These are phyloP conservation scores for Oxyscelio sp. DNA, from an alignment of 2,888 invertebrate genomes.

Conservation along the genomic window DNA sequence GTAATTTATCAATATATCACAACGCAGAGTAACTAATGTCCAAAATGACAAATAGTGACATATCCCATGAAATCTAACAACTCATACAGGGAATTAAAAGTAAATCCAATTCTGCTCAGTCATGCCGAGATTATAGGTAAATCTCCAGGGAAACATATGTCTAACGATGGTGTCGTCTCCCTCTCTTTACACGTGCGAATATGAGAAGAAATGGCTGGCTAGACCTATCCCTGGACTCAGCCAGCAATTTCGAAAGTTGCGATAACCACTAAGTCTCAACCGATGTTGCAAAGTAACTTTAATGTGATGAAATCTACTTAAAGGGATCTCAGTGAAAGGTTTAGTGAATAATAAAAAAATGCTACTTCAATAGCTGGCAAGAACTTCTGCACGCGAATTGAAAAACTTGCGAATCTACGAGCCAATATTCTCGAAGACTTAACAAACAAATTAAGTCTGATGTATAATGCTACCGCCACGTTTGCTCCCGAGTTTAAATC, in stretches of 20 bases:
- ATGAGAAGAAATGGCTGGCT: constrained; percentile 54
- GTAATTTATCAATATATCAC: too few species aligned
- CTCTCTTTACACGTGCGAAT: constrained; percentile 37
- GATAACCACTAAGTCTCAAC: constrained; percentile 27
- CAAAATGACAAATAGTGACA: constrained; percentile 6
- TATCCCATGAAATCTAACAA: constrained; percentile 47
- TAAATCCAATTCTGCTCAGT: constrained; percentile 42
- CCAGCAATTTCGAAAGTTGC: constrained; percentile 49
- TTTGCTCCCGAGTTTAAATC: constrained; percentile 21
- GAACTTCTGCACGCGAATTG: constrained; percentile 11
- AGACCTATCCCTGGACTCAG: constrained; percentile 19
- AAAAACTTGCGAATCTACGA: constrained; percentile 22
- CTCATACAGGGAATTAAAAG: constrained; percentile 59
- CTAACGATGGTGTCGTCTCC: constrained; percentile 31
- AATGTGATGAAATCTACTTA: constrained; percentile 38
- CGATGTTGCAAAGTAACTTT: constrained; percentile 42
- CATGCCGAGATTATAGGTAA: constrained; percentile 45
- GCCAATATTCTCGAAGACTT: constrained; percentile 10
- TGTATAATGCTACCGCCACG: not conserved
- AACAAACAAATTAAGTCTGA: constrained; percentile 46
- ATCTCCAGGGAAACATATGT: constrained; percentile 61
- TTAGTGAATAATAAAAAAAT: constrained; percentile 33
- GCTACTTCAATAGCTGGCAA: constrained; percentile 3
- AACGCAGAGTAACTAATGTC: too few species aligned
- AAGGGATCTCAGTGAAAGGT: constrained; percentile 22